Conservation (phyloP, 2,797 vertebrate genomes). For the Catostomus latipinnis region DNA sequence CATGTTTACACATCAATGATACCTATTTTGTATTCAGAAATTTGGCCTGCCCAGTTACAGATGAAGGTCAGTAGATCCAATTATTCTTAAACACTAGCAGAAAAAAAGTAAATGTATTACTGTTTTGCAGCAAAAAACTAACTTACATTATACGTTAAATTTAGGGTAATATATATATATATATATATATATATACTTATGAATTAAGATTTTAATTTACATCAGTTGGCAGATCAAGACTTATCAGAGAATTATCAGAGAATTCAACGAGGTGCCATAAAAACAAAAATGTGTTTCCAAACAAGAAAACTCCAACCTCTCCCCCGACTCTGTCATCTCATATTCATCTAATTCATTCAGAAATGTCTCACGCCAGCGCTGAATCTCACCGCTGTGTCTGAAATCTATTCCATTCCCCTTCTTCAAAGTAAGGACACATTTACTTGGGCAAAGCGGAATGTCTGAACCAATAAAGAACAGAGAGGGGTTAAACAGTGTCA, state of each 20-base stretch:
- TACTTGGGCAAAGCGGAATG: slow-evolving; percentile 49
- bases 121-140: too few species aligned
- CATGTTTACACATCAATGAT: too few species aligned
- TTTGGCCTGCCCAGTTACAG: too few species aligned
- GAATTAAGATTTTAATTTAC: background rate
- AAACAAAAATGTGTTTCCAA: slow-evolving; percentile 24
- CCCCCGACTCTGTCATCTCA: slow-evolving; percentile 34
- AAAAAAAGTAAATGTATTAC: too few species aligned
- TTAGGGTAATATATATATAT: background rate
- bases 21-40: too few species aligned
- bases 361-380: slow-evolving; percentile 70
- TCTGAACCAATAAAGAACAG: slow-evolving; percentile 52
- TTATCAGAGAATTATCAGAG: background rate
- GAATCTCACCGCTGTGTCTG: slow-evolving; percentile 68
- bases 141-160: too few species aligned
- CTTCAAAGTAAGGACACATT: slow-evolving; percentile 64
- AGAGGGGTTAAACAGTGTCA: slow-evolving; percentile 29
- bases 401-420: slow-evolving; percentile 63
- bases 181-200: too few species aligned
- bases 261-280: background rate
- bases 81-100: too few species aligned
- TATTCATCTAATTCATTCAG: slow-evolving; percentile 67
- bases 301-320: background rate
- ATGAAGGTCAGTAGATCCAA: too few species aligned
- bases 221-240: background rate